Conservation (phyloP, 2,888 invertebrate species). For the Drosophila phalerata region DNA sequence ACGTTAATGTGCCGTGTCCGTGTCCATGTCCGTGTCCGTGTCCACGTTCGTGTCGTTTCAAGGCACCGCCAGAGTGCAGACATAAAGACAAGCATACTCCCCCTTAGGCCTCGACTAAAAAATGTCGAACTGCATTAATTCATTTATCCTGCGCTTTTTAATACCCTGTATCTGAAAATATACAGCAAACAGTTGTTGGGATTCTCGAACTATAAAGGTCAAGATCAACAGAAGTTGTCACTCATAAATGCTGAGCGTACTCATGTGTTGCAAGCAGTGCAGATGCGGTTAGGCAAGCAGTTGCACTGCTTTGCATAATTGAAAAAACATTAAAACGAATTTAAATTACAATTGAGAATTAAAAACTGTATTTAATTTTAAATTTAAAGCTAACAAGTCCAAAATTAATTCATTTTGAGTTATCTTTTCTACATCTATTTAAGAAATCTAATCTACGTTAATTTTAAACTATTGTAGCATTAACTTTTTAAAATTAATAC, state of each 20-base stretch:
- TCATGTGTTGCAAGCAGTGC: slow-evolving; percentile 1
- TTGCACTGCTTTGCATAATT: background rate
- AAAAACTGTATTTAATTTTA: too few relatives aligned
- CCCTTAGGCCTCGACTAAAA: slow-evolving; percentile 36
- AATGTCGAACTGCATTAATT: slow-evolving; percentile 75
- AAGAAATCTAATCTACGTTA: background rate
- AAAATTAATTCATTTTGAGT: too few relatives aligned
- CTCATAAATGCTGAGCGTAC: background rate
- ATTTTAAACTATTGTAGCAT: too few relatives aligned
- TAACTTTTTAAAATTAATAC: background rate
- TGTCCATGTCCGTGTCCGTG: slow-evolving; percentile 46
- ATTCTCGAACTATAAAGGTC: background rate
- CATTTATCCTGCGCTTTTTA: slow-evolving; percentile 61
- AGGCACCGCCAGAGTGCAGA: slow-evolving; percentile 26
- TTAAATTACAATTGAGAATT: too few relatives aligned
- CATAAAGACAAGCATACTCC: background rate
- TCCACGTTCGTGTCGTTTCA: slow-evolving; percentile 45
- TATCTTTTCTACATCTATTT: too few relatives aligned
- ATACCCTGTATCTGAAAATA: slow-evolving; percentile 19
- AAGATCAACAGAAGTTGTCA: background rate
- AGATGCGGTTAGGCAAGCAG: background rate
- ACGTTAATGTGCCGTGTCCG: slow-evolving; percentile 71
- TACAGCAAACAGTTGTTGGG: too few relatives aligned
- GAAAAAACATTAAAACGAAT: background rate
- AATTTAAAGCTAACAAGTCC: too few relatives aligned